Evolutionary conservation across 2,888 invertebrate species (phyloP).

Genomic region (Monopis laevigella): DNA sequence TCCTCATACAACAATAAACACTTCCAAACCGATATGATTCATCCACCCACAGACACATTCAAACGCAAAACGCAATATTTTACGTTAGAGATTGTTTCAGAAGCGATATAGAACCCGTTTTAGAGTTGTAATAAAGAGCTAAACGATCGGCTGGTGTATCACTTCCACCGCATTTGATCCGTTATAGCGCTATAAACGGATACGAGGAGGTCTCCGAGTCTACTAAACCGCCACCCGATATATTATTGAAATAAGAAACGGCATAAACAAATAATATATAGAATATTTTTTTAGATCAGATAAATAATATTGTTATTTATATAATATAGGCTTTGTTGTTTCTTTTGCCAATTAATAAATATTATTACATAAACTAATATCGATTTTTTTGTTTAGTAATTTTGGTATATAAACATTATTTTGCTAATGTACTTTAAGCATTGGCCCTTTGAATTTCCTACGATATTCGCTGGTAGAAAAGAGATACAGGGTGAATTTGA

Average conservation of each 20-base stretch:
- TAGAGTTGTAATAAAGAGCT: conserved; percentile 31
- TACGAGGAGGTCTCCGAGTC: conserved; percentile 16
- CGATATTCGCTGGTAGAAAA: too few species aligned
- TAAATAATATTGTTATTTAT: too few species aligned
- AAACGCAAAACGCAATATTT: conserved; percentile 10
- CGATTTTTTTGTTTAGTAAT: too few species aligned
- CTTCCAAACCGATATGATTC: not conserved
- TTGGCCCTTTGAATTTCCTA: too few species aligned
- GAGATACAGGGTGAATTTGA: too few species aligned
- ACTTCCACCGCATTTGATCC: conserved; percentile 49
- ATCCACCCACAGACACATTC: not conserved
- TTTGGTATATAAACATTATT: too few species aligned
- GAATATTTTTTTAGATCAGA: not conserved
- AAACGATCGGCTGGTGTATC: conserved; percentile 40
- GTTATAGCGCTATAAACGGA: conserved; percentile 39
- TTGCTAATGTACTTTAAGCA: too few species aligned
- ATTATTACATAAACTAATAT: too few species aligned
- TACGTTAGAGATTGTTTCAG: conserved; percentile 14
- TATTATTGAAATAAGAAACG: conserved; percentile 4
- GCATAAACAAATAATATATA: not conserved
- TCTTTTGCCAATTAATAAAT: too few species aligned
- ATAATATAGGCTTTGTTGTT: too few species aligned
- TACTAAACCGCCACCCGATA: conserved; percentile 10
- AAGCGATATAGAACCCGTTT: conserved; percentile 15
- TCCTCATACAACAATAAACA: too few species aligned